A percentile compares a stretch with the other conserved stretches of the same genome.
These are phyloP conservation scores for Temnothorax curvispinosus DNA, from an alignment of 1,140 invertebrate species.

Conservation along the genomic window DNA sequence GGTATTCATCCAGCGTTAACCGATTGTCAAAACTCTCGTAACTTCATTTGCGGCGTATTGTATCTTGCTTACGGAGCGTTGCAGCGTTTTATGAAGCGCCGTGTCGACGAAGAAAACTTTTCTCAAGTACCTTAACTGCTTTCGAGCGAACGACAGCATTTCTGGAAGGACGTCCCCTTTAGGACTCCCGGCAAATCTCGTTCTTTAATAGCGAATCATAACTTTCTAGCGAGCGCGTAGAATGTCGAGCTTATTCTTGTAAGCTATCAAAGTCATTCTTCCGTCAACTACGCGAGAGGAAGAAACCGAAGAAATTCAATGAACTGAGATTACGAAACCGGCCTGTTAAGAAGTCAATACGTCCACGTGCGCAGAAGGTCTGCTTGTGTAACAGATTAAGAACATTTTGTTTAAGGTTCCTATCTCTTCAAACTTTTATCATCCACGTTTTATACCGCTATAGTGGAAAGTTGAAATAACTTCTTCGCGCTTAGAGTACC, in stretches of 20 bases:
- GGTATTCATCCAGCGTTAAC: slow-evolving; percentile 15
- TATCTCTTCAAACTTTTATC: background rate
- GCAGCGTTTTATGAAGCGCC: slow-evolving; percentile 8
- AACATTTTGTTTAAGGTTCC: background rate
- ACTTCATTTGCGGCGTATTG: slow-evolving; percentile 24
- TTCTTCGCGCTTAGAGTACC: background rate
- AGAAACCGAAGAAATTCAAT: background rate
- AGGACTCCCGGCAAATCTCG: background rate
- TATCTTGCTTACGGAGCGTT: slow-evolving; percentile 14
- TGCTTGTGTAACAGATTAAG: background rate
- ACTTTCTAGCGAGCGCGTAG: slow-evolving; percentile 27
- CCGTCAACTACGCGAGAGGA: background rate
- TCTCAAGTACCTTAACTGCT: slow-evolving; percentile 5
- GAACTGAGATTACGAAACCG: too few relatives aligned
- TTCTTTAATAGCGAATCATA: slow-evolving; percentile 16
- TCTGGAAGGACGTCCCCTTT: background rate
- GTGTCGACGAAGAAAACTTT: slow-evolving; percentile 16
- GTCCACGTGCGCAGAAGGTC: background rate
- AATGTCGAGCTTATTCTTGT: slow-evolving; percentile 20
- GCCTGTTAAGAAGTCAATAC: background rate
- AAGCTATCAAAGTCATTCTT: slow-evolving; percentile 2
- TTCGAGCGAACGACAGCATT: slow-evolving; percentile 8
- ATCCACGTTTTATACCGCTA: background rate
- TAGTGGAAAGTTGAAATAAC: background rate
- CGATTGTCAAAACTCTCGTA: slow-evolving; percentile 23